Evolutionary conservation across 2,113 vertebrate genomes (phyloP).

Genomic region (Suricata suricatta): DNA sequence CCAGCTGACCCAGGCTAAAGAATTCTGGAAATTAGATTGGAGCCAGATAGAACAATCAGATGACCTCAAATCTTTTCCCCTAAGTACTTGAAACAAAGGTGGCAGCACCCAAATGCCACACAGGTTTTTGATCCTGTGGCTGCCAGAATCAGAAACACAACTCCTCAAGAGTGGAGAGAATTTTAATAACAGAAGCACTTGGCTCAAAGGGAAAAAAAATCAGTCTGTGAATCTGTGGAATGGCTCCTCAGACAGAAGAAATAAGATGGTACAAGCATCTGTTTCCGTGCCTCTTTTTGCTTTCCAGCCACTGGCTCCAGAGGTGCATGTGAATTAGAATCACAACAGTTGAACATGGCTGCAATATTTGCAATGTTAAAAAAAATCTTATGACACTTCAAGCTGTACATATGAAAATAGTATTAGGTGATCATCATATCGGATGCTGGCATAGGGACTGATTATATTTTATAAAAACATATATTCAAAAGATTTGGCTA

Average conservation of each 20-base stretch:
- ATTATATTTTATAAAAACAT: constrained; percentile 48
- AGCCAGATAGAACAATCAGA: background rate
- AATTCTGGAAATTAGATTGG: background rate
- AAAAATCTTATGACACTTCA: background rate
- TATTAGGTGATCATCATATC: background rate
- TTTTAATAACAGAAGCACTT: background rate
- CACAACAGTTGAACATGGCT: no score
- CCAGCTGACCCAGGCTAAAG: background rate
- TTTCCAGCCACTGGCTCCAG: background rate
- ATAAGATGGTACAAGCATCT: rapidly evolving
- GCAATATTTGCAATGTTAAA: background rate
- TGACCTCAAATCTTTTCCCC: background rate
- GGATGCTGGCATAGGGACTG: background rate
- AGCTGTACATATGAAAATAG: background rate
- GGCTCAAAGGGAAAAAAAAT: background rate
- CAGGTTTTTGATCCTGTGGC: background rate
- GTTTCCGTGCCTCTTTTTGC: background rate
- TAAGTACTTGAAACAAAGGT: background rate
- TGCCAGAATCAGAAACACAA: background rate
- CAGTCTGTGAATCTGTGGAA: background rate
- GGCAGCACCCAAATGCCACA: background rate
- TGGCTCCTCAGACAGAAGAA: background rate
- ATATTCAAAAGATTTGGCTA: constrained; percentile 12
- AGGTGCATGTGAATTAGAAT: background rate
- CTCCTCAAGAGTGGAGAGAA: background rate